Evolutionary conservation across 2,797 vertebrate genomes (phyloP).

Genomic region (Antrozous pallidus): DNA sequence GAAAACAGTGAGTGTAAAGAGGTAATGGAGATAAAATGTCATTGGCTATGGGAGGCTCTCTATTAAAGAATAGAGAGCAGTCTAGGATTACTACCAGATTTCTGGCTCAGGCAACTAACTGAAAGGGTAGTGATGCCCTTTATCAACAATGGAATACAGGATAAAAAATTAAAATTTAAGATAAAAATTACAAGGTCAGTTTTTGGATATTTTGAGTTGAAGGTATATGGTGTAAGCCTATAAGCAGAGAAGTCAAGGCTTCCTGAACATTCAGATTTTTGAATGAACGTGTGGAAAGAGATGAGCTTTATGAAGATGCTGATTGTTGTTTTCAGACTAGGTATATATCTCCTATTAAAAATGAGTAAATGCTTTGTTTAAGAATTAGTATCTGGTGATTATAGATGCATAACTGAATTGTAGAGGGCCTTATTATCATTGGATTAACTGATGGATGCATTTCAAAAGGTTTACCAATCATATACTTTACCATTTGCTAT

Average conservation of each 20-base stretch:
- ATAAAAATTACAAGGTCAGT: neutral
- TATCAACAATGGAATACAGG: neutral
- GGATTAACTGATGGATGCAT: neutral
- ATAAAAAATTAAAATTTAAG: constrained; percentile 14
- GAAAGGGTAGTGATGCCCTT: neutral
- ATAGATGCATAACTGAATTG: neutral
- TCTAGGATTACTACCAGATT: neutral
- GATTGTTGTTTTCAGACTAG: neutral
- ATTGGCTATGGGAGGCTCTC: neutral
- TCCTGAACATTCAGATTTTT: neutral
- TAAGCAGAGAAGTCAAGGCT: neutral
- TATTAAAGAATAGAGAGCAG: neutral
- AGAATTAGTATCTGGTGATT: neutral
- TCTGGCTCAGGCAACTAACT: neutral
- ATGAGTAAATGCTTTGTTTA: neutral
- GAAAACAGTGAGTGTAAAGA: neutral
- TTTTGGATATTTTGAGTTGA: constrained; percentile 25
- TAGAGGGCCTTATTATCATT: neutral
- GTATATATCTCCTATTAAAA: neutral
- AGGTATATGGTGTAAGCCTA: neutral
- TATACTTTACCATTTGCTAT: neutral
- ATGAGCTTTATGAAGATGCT: neutral
- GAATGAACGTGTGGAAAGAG: neutral
- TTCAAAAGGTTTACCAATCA: neutral
- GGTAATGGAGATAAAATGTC: neutral